Evolutionary conservation across 2,797 vertebrate species (phyloP).

Genomic region (Aeoliscus strigatus): DNA sequence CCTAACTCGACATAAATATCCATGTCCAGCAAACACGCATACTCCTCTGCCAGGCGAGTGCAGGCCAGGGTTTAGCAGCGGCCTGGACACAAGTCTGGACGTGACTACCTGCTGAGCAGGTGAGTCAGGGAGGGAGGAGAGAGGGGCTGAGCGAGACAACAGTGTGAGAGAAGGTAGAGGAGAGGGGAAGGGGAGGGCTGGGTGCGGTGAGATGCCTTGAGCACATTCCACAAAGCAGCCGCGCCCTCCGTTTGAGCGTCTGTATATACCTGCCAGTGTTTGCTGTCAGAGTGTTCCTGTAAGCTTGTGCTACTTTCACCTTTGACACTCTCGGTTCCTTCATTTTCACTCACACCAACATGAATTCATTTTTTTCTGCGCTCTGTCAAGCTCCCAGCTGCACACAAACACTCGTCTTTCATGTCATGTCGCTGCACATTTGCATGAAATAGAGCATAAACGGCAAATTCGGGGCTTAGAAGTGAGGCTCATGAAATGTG

Average conservation of each 20-base stretch:
- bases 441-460: conserved; percentile 6
- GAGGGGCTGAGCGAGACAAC: neutral
- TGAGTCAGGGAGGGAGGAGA: conserved; percentile 48
- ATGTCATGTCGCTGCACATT: conserved; percentile 20
- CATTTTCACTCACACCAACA: neutral
- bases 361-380: conserved; percentile 1
- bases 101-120: conserved; percentile 58
- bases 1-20: no score
- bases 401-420: conserved; percentile 7
- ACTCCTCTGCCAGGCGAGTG: no score
- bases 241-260: conserved; percentile 48
- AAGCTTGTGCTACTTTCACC: conserved; percentile 14
- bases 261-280: conserved; percentile 5
- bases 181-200: conserved; percentile 1
- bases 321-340: neutral
- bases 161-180: neutral
- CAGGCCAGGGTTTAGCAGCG: conserved; percentile 35
- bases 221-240: conserved; percentile 59
- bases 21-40: no score
- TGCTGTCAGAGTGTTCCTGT: conserved; percentile 26
- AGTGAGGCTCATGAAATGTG: conserved; percentile 5
- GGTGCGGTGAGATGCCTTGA: conserved; percentile 66
- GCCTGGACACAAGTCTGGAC: conserved; percentile 38
- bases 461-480: neutral
- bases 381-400: neutral